These are phyloP conservation scores for Lepidocyrtoides sp. DNA, from an alignment of 2,888 invertebrate species.

Conservation along the genomic window DNA sequence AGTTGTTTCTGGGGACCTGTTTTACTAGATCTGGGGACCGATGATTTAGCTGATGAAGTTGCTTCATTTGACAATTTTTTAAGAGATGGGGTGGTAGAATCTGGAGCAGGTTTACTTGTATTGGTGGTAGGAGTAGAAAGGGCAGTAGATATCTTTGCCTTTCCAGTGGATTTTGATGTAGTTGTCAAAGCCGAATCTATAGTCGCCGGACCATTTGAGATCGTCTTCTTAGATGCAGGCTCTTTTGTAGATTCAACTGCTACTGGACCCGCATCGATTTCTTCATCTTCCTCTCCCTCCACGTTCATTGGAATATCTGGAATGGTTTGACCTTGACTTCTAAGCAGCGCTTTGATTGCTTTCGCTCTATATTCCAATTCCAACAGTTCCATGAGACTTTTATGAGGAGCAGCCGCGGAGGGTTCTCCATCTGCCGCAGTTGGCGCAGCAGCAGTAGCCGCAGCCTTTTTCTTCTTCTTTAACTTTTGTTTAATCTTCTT, in stretches of 20 bases:
- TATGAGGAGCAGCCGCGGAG: slow-evolving; percentile 65
- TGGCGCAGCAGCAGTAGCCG: slow-evolving; percentile 8
- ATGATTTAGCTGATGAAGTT: no score
- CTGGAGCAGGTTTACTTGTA: not conserved
- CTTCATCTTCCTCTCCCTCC: slow-evolving; percentile 58
- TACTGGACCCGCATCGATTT: not conserved
- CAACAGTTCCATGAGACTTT: slow-evolving; percentile 86
- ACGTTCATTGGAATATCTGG: slow-evolving; percentile 70
- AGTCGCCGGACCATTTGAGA: not conserved
- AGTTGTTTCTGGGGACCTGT: no score
- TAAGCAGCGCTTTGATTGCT: slow-evolving; percentile 87
- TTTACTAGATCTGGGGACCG: no score
- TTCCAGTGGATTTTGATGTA: not conserved
- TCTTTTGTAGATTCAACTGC: no score
- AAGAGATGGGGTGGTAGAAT: no score
- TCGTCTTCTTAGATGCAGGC: not conserved
- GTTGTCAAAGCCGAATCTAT: no score
- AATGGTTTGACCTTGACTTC: slow-evolving; percentile 85
- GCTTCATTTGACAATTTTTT: no score
- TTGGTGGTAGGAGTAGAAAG: not conserved
- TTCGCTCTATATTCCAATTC: slow-evolving; percentile 88
- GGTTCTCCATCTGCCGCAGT: not conserved
- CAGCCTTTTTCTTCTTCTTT: slow-evolving; percentile 72
- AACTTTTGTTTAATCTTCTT: slow-evolving; percentile 55
- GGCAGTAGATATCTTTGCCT: not conserved